phyloP scores from a whole-genome alignment of 2,113 vertebrate species.

The Tragelaphus strepsiceros region DNA sequence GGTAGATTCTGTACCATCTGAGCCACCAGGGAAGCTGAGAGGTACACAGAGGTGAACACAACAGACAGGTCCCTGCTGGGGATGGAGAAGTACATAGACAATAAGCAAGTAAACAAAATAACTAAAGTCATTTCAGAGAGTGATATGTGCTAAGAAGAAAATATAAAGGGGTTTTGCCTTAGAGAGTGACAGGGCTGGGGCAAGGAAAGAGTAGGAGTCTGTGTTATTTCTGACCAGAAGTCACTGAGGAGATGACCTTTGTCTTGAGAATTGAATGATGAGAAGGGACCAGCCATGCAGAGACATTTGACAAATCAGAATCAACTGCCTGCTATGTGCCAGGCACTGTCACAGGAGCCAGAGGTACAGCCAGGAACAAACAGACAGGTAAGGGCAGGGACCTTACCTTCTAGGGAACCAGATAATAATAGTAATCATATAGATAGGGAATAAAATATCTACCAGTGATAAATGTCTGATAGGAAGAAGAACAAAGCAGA shows the following conservation, averaged over 20 bases:
- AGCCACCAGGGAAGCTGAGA: neutral
- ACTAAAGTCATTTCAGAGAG: neutral
- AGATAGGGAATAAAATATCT: neutral
- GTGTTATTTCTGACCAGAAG: neutral
- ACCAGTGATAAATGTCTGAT: neutral
- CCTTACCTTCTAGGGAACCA: neutral
- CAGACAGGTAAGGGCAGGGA: neutral
- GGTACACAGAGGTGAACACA: neutral
- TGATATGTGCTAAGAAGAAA: neutral
- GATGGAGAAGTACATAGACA: neutral
- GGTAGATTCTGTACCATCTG: neutral
- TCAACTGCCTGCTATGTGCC: neutral
- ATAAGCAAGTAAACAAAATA: neutral
- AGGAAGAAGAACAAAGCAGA: neutral
- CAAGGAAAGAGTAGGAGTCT: neutral
- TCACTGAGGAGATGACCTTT: neutral
- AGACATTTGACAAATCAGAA: neutral
- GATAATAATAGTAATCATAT: neutral
- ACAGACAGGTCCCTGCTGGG: neutral
- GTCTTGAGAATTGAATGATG: neutral
- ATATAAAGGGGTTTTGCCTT: neutral
- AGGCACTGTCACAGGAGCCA: neutral
- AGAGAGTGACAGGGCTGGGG: neutral
- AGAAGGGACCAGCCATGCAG: neutral
- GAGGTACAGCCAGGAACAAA: neutral